Percentiles rank a stretch among this genome's conserved stretches.
These are phyloP conservation scores for Alces alces DNA, from an alignment of 2,113 vertebrate species.

Conservation along the genomic window DNA sequence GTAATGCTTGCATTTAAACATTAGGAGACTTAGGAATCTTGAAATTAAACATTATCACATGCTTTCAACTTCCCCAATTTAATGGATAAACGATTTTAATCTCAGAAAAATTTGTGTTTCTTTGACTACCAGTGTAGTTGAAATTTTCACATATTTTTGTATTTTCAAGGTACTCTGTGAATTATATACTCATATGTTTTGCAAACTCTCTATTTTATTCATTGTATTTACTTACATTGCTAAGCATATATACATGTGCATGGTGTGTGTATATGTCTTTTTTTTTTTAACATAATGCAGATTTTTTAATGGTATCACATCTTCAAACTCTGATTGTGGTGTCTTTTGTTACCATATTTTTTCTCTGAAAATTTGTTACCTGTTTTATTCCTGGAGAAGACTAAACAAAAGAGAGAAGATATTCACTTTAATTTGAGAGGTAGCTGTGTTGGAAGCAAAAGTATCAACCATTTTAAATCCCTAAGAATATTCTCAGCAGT, in stretches of 20 bases:
- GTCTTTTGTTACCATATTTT: not conserved
- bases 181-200: not conserved
- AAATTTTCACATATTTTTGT: not conserved
- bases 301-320: not conserved
- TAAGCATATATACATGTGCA: not conserved
- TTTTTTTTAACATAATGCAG: not conserved
- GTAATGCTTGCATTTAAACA: not conserved
- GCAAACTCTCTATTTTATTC: not conserved
- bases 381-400: constrained; percentile 55
- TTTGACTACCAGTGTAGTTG: not conserved
- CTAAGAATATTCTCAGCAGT: not conserved
- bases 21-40: not conserved
- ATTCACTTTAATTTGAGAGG: constrained; percentile 13
- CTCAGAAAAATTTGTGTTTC: not conserved
- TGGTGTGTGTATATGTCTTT: not conserved
- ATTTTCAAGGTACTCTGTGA: not conserved
- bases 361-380: constrained; percentile 43
- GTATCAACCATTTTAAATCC: not conserved
- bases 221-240: not conserved
- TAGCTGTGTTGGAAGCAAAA: not conserved
- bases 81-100: not conserved
- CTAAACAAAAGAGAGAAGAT: constrained; percentile 18
- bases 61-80: not conserved
- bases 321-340: not conserved
- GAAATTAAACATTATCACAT: not conserved